Conservation (phyloP, 2,888 invertebrate species). For the Melanargia galathea region DNA sequence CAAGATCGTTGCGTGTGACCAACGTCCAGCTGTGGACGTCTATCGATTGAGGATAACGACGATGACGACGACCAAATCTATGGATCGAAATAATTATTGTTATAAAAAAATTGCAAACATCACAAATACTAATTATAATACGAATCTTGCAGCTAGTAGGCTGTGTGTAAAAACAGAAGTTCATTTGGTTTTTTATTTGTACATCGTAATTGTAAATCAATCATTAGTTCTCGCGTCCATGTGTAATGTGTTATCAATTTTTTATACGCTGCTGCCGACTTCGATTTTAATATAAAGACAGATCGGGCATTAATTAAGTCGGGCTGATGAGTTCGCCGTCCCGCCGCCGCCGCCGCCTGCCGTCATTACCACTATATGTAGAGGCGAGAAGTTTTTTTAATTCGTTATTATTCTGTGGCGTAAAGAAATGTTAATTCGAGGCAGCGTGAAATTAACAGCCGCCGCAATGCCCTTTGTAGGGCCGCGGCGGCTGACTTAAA, state of each 20-base stretch:
- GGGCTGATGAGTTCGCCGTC: conserved; percentile 73
- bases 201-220: conserved; percentile 27
- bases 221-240: conserved; percentile 32
- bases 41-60: no score
- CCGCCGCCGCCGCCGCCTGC: conserved; percentile 50
- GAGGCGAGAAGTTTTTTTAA: conserved; percentile 74
- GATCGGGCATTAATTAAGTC: conserved; percentile 81
- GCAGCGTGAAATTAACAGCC: conserved; percentile 83
- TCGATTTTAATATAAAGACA: conserved; percentile 80
- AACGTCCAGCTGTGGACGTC: no score
- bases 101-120: neutral
- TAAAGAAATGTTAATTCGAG: conserved; percentile 84
- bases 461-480: conserved; percentile 77
- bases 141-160: neutral
- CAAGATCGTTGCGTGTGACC: no score
- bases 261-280: conserved; percentile 38
- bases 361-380: conserved; percentile 78
- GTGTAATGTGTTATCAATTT: conserved; percentile 39
- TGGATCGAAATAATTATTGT: neutral
- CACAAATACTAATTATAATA: neutral
- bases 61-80: neutral
- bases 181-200: conserved; percentile 24
- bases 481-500: conserved; percentile 76
- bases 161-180: conserved; percentile 22
- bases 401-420: conserved; percentile 82